These are phyloP conservation scores for Peromyscus attwateri DNA, from an alignment of 2,797 vertebrate genomes.

Conservation along the genomic window DNA sequence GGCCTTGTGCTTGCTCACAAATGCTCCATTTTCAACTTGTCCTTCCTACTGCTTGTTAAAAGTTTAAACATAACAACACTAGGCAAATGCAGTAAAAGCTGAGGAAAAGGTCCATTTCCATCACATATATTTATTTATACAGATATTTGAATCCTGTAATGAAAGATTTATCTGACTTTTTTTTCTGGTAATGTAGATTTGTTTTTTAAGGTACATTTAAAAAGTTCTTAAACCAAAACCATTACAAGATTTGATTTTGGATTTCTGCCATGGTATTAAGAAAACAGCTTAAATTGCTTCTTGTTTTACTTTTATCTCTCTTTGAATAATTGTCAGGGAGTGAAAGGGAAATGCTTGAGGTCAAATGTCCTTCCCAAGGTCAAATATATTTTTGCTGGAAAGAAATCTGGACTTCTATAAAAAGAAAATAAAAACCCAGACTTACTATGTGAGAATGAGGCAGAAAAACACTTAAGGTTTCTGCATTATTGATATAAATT, in stretches of 20 bases:
- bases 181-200: neutral
- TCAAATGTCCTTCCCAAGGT: constrained; percentile 27
- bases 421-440: neutral
- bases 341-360: constrained; percentile 16
- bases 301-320: constrained; percentile 48
- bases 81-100: constrained; percentile 22
- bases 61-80: neutral
- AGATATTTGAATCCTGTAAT: neutral
- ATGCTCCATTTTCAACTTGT: neutral
- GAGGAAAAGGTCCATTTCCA: neutral
- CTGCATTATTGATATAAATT: neutral
- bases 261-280: constrained; percentile 28
- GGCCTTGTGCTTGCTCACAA: neutral
- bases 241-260: constrained; percentile 7
- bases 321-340: constrained; percentile 55
- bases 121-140: neutral
- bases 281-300: constrained; percentile 16
- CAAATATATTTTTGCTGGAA: constrained; percentile 36
- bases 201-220: neutral
- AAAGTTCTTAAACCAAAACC: constrained; percentile 39
- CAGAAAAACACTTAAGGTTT: neutral
- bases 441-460: neutral
- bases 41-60: neutral
- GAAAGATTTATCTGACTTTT: neutral
- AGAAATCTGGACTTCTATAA: constrained; percentile 16